These are phyloP conservation scores for Macropus fuliginosus DNA, from an alignment of 2,797 vertebrate genomes.

Conservation along the genomic window DNA sequence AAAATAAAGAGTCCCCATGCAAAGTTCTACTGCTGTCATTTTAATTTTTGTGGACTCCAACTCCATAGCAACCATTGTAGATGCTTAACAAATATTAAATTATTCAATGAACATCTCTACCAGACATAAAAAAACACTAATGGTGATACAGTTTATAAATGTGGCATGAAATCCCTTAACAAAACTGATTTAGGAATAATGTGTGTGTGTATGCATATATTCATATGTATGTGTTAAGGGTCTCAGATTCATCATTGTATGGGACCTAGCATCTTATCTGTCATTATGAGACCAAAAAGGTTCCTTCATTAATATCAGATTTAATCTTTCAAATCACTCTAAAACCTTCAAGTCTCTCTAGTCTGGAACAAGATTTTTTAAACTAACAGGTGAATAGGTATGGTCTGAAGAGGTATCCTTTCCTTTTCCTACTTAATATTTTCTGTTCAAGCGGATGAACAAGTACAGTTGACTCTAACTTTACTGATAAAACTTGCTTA, in stretches of 20 bases:
- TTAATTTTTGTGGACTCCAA: neutral
- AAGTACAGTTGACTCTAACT: neutral
- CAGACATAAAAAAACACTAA: constrained; percentile 9
- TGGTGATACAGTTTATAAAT: constrained; percentile 28
- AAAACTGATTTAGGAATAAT: neutral
- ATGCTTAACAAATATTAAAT: neutral
- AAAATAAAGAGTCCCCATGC: neutral
- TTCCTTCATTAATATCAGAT: constrained; percentile 10
- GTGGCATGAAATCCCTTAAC: constrained; percentile 29
- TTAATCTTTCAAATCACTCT: constrained; percentile 6
- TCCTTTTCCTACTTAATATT: neutral
- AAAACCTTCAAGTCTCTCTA: neutral
- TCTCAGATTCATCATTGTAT: neutral
- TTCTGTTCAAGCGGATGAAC: neutral
- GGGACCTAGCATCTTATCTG: neutral
- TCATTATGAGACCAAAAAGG: constrained; percentile 34
- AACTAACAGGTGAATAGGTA: neutral
- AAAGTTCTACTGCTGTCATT: neutral
- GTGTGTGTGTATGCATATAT: no score
- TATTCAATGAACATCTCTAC: neutral
- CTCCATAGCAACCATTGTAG: neutral
- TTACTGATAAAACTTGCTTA: constrained; percentile 3
- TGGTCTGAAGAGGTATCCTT: neutral
- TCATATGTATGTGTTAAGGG: constrained; percentile 1
- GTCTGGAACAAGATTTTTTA: neutral